A percentile compares a stretch with the other conserved stretches of the same genome.
These are phyloP conservation scores for Galaxea fascicularis DNA, from an alignment of 92 coral and sea anemone genomes.

Conservation along the genomic window DNA sequence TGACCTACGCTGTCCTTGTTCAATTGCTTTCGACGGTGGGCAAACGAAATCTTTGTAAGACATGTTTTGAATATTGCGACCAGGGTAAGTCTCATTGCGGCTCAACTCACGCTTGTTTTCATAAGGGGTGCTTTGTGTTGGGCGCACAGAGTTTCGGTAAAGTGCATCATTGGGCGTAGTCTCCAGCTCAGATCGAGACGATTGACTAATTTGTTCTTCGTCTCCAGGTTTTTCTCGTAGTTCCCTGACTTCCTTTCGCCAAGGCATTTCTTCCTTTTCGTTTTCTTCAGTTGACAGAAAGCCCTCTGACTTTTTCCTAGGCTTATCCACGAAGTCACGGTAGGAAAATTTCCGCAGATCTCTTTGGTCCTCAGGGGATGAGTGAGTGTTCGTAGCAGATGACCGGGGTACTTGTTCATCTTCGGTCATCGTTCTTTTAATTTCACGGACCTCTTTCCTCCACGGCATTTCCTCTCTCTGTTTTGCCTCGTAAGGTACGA, in stretches of 20 bases:
- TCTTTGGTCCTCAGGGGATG: slow-evolving; percentile 13
- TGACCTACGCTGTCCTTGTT: slow-evolving; percentile 44
- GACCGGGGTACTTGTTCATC: slow-evolving; percentile 25
- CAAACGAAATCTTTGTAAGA: slow-evolving; percentile 61
- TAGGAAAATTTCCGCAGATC: slow-evolving; percentile 58
- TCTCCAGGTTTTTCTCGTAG: slow-evolving; percentile 25
- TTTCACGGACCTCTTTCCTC: slow-evolving; percentile 53
- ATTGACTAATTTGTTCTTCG: slow-evolving; percentile 32
- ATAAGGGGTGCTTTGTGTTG: not conserved
- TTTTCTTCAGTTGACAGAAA: slow-evolving; percentile 31
- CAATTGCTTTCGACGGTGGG: slow-evolving; percentile 53
- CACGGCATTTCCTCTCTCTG: slow-evolving; percentile 51
- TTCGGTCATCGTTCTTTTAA: slow-evolving; percentile 23
- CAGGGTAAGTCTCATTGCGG: slow-evolving; percentile 3
- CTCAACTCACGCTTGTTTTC: not conserved
- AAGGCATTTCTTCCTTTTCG: slow-evolving; percentile 53
- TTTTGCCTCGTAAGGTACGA: slow-evolving; percentile 5
- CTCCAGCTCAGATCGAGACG: slow-evolving; percentile 25
- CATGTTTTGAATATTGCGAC: not conserved
- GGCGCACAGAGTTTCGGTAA: not conserved
- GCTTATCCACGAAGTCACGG: slow-evolving; percentile 58
- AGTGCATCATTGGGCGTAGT: slow-evolving; percentile 18
- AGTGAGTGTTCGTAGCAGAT: not conserved
- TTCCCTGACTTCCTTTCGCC: slow-evolving; percentile 55
- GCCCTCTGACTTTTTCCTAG: slow-evolving; percentile 21